Evolutionary conservation across 2,888 invertebrate genomes (phyloP), one percentile per base, ranked within the genome.

Genomic region (Gibbula magus): DNA sequence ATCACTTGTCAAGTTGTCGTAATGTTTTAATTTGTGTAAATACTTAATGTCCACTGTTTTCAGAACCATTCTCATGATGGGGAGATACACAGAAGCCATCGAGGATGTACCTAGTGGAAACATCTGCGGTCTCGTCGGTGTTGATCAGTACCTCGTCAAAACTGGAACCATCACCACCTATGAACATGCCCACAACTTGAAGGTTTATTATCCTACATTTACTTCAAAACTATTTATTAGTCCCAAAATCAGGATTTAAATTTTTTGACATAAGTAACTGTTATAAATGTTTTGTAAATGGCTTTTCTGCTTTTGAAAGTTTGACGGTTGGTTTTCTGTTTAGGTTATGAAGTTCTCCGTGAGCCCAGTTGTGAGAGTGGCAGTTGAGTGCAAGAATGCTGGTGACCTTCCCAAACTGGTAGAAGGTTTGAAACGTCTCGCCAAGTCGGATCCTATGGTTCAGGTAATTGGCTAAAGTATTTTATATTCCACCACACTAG

Each of bases 371-470:
- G 99, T 99, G 93, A 96, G 99, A 92, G 98, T 99, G 45, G 99
- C 99, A 89, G 99, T 99, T 1, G 99, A 99, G 94, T 98, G 99
- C 91, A 99, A 98, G 94, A 99, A 99, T 94, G 98, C 99, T 22
- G 97, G 99, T 79, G 99, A 99, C 94, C 94, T 99, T 94, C 99
- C 99, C 88, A 99, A 99, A 94, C 95, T 99, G 91, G 99, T 99
- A 81, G 99, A 99, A 95, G 95, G 99, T 93, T 95, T 99, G 84
- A 99, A 99, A 94, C 98, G 99, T 94, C 95, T 99, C 92, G 98
- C 99, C 92, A 99, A 99, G 94, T 99, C 99, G 80, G 99, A 99
- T 95, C 99, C 99, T 95, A 99, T 99, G 99, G 99, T 99, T 88
- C 93, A 93, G 90, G 93, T 93, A 86, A 77, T 84, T 79, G 7